Evolutionary conservation across 2,888 invertebrate genomes (phyloP).

Genomic region (Himalopsyche japonica): DNA sequence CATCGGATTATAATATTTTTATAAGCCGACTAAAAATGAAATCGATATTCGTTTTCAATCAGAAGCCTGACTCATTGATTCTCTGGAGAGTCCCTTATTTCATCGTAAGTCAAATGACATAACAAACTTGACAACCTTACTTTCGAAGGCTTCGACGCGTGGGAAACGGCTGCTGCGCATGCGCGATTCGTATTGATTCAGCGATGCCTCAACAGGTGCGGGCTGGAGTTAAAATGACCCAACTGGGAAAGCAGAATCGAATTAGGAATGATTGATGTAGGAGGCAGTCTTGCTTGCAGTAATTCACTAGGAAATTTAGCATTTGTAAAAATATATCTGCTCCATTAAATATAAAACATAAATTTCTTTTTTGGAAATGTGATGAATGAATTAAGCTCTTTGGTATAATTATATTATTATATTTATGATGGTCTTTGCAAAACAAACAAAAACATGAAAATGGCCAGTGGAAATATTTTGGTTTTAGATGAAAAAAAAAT

Average conservation of each 20-base stretch:
- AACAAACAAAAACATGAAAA: too few species aligned
- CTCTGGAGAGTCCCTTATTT: neutral
- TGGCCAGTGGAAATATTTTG: too few species aligned
- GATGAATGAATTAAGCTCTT: too few species aligned
- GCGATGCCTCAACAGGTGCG: constrained; percentile 21
- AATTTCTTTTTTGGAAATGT: too few species aligned
- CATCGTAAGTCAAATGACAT: neutral
- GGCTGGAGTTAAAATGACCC: neutral
- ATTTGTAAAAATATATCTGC: too few species aligned
- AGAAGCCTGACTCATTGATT: neutral
- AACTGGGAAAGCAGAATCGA: neutral
- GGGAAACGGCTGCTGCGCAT: neutral
- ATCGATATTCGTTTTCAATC: neutral
- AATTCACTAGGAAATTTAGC: neutral
- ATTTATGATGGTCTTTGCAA: too few species aligned
- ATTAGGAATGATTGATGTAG: constrained; percentile 5
- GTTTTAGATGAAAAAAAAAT: too few species aligned
- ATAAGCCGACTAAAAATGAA: neutral
- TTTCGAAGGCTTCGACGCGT: neutral
- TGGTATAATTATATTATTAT: too few species aligned
- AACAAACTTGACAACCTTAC: neutral
- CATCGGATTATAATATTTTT: too few species aligned
- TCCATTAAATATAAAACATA: too few species aligned
- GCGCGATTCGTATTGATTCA: constrained; percentile 11
- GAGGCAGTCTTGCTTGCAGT: neutral